A percentile compares a stretch with the other conserved stretches of the same genome.
phyloP scores from a whole-genome alignment of 2,888 invertebrate genomes.

The Drosophila meridionalis region DNA sequence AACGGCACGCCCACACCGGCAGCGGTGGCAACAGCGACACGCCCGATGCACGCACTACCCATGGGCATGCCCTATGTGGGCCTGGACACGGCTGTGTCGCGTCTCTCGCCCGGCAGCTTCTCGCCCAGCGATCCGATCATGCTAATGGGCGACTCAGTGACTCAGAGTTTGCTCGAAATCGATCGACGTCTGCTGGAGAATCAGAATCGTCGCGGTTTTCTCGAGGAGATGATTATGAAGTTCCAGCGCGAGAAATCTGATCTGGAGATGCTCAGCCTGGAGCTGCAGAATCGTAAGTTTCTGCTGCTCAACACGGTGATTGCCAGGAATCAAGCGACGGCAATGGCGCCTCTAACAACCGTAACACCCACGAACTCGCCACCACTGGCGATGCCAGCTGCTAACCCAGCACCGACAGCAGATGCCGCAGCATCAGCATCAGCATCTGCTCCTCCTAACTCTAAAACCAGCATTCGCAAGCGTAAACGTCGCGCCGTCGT shows the following conservation, averaged over 20 bases:
- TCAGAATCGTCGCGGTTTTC: constrained; percentile 81
- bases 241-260: constrained; percentile 83
- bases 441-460: neutral
- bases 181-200: constrained; percentile 82
- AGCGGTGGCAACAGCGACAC: constrained; percentile 6
- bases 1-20: constrained; percentile 23
- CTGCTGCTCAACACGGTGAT: constrained; percentile 78
- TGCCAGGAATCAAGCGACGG: constrained; percentile 6
- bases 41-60: constrained; percentile 6
- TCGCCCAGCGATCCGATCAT: constrained; percentile 49
- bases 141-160: constrained; percentile 69
- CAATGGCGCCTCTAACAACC: constrained; percentile 12
- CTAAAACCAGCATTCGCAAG: neutral
- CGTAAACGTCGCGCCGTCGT: constrained; percentile 27
- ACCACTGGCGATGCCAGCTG: constrained; percentile 6
- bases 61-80: constrained; percentile 42
- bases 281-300: constrained; percentile 83
- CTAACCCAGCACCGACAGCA: neutral
- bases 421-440: neutral
- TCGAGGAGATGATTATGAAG: constrained; percentile 84
- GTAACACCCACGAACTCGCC: constrained; percentile 42
- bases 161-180: constrained; percentile 79
- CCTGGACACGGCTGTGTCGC: constrained; percentile 32
- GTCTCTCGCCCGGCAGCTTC: constrained; percentile 28
- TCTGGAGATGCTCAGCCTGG: constrained; percentile 79